Base-by-base conservation (phyloP, 2,888 invertebrate genomes). In the Euclidia mi region DNA sequence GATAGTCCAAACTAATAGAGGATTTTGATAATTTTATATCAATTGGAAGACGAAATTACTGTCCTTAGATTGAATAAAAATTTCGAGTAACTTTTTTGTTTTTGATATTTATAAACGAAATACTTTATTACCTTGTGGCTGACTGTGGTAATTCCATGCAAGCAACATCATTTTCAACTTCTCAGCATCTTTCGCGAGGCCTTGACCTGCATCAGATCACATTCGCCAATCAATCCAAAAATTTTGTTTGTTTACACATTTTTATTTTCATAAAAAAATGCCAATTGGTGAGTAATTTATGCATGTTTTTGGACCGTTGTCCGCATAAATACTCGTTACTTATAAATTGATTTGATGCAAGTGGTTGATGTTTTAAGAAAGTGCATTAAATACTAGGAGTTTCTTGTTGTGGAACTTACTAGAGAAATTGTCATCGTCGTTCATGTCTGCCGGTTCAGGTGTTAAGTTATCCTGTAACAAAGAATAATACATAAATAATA, bases 111-210 rank as follows among this genome's bases (percentile, higher is more conserved):
- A 32, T 34, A 34, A 34, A 34, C 34, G 9, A 34, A 34, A 63
- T 61, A 65, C 78, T 65, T 49, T 47, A 66, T 95, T 95, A 95
- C 96, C 96, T 96, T 95, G 96, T 82, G 95, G 93, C 88, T 97
- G 97, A 95, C 96, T 96, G 95, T 97, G 97, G 95, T 97, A 97
- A 96, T 97, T 97, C 97, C 97, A 97, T 87, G 97, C 97, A 88
- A 97, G 96, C 93, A 97, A 96, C 97, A 97, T 97, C 95, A 97
- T 95, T 95, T 97, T 97, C 95, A 97, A 95, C 95, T 97, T 97
- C 95, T 97, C 97, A 82, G 97, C 97, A 90, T 97, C 97, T 96
- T 97, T 97, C 96, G 96, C 95, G 95, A 88, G 87, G 91, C 85
- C 93, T 84, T 94, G 92, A 94, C 94, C 94, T 94, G 94, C 94